Conservation (phyloP, 2,888 invertebrate species). For the Mayetiola destructor region DNA sequence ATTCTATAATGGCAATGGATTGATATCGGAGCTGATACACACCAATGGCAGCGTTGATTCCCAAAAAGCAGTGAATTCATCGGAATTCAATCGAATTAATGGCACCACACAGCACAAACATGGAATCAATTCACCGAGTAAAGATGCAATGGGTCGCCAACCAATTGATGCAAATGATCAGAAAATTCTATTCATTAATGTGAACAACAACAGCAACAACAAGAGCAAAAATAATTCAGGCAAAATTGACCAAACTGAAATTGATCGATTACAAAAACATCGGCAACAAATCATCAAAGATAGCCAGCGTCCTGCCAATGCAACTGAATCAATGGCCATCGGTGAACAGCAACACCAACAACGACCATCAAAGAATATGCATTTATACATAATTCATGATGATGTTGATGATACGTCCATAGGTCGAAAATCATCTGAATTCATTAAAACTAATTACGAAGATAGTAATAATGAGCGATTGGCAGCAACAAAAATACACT, state of each 20-base stretch:
- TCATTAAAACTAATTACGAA: conserved; percentile 1
- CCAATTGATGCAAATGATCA: background rate
- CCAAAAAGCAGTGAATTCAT: background rate
- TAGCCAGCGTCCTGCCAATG: background rate
- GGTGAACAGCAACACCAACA: background rate
- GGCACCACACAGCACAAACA: background rate
- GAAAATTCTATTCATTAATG: conserved; percentile 8
- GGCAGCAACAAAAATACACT: conserved; percentile 27
- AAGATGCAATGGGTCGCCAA: background rate
- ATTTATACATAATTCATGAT: background rate
- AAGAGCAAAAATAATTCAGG: no score
- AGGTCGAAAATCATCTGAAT: background rate
- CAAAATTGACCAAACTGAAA: conserved; percentile 1
- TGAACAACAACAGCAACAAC: background rate
- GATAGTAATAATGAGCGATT: background rate
- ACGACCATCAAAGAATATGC: background rate
- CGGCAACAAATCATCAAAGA: conserved; percentile 3
- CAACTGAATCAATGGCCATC: background rate
- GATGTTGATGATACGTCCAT: no score
- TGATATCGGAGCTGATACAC: background rate
- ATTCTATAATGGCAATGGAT: background rate
- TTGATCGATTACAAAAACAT: background rate
- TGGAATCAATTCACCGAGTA: background rate
- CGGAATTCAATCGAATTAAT: background rate
- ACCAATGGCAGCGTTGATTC: background rate